Percentiles rank a stretch among this genome's conserved stretches.
Evolutionary conservation across 92 coral and sea anemone species (phyloP).

Genomic region (Micromussa lordhowensis): DNA sequence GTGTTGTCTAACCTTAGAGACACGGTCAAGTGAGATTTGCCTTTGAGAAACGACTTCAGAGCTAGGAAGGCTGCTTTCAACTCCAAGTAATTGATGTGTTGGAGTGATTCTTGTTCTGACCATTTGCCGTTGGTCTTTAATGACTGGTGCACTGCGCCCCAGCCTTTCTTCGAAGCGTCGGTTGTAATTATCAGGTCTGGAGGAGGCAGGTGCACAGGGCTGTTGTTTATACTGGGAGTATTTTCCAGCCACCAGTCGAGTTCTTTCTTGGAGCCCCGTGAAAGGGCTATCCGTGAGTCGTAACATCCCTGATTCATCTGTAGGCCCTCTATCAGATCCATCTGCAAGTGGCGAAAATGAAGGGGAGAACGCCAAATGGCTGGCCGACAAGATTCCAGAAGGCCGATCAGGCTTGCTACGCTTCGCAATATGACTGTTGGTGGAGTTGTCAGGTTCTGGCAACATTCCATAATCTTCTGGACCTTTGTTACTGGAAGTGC

Average conservation of each 20-base stretch:
- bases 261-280: background rate
- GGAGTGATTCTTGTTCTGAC: background rate
- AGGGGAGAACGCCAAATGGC: slow-evolving; percentile 46
- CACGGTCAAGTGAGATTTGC: background rate
- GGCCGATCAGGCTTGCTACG: slow-evolving; percentile 32
- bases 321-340: slow-evolving; percentile 37
- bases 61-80: background rate
- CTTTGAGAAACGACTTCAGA: slow-evolving; percentile 14
- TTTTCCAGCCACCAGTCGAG: background rate
- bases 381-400: slow-evolving; percentile 53
- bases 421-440: no score
- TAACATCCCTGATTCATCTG: background rate
- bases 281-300: background rate
- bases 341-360: slow-evolving; percentile 40
- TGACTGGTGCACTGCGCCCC: slow-evolving; percentile 15
- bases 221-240: background rate
- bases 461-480: background rate
- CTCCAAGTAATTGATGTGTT: background rate
- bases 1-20: no score
- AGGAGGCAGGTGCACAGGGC: slow-evolving; percentile 1
- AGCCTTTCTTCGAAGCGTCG: slow-evolving; percentile 14
- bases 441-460: background rate
- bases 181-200: background rate
- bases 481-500: slow-evolving; percentile 24
- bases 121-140: background rate